phyloP scores from a whole-genome alignment of 2,888 invertebrate species.

The Gymnoscelis rufifasciata region DNA sequence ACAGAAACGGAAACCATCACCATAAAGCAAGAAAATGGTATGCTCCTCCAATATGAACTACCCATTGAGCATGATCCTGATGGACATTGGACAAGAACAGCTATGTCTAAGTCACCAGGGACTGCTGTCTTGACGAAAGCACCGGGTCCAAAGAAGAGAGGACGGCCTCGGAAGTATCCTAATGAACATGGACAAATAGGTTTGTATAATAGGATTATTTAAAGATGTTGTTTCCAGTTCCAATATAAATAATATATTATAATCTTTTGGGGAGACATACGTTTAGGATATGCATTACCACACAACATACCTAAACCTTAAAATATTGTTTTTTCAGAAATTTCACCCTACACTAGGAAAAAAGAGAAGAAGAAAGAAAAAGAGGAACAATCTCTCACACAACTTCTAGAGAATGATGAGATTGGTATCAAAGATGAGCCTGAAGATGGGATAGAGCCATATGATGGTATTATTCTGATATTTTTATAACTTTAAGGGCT shows the following conservation, averaged over 20 bases:
- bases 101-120: slow-evolving; percentile 45
- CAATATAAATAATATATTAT: too few relatives aligned
- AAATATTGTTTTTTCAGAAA: slow-evolving; percentile 35
- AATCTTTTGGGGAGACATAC: too few relatives aligned
- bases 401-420: slow-evolving; percentile 47
- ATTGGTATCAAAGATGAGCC: slow-evolving; percentile 57
- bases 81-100: slow-evolving; percentile 58
- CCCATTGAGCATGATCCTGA: slow-evolving; percentile 70
- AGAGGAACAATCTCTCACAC: slow-evolving; percentile 54
- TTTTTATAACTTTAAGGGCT: neutral
- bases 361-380: slow-evolving; percentile 58
- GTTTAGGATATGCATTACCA: too few relatives aligned
- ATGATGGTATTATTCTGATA: slow-evolving; percentile 20
- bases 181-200: slow-evolving; percentile 71
- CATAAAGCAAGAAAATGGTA: slow-evolving; percentile 75
- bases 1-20: slow-evolving; percentile 70
- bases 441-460: slow-evolving; percentile 38
- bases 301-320: too few relatives aligned
- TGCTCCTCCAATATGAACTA: slow-evolving; percentile 69
- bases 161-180: slow-evolving; percentile 71
- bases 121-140: slow-evolving; percentile 63
- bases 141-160: slow-evolving; percentile 61
- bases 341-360: slow-evolving; percentile 68
- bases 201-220: slow-evolving; percentile 25
- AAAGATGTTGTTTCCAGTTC: too few relatives aligned